These are phyloP conservation scores for Julus scanicus DNA, from an alignment of 2,888 invertebrate species.

Conservation along the genomic window DNA sequence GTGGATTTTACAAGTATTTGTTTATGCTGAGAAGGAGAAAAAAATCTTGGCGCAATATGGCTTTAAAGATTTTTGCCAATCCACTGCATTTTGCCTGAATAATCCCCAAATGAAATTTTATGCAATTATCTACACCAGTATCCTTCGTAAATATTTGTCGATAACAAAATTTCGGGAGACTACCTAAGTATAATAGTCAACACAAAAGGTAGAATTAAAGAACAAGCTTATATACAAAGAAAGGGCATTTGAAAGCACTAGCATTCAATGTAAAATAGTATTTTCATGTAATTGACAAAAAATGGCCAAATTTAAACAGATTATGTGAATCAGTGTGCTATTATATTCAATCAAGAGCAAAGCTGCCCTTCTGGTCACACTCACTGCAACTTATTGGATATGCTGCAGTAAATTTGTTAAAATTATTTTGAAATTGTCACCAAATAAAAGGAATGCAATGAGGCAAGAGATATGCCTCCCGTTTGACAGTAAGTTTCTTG, in stretches of 20 bases:
- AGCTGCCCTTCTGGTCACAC: not conserved
- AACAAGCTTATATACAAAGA: conserved; percentile 29
- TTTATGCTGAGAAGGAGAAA: not conserved
- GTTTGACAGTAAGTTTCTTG: conserved; percentile 40
- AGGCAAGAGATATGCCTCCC: not conserved
- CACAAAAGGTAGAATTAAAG: not conserved
- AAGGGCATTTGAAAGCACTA: not conserved
- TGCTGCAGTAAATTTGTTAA: not conserved
- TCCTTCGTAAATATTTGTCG: not conserved
- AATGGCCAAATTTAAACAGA: not conserved
- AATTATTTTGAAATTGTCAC: not conserved
- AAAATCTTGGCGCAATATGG: not conserved
- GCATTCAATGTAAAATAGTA: not conserved
- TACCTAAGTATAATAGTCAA: not conserved
- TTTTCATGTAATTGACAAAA: not conserved
- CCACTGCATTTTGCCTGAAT: not conserved
- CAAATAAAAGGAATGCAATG: not conserved
- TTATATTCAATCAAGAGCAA: not conserved
- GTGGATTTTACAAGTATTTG: not conserved
- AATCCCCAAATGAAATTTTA: conserved; percentile 30
- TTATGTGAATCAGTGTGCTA: not conserved
- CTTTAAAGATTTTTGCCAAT: conserved; percentile 3
- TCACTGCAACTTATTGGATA: not conserved
- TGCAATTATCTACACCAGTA: conserved; percentile 22
- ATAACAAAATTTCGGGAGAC: not conserved